phyloP scores from a whole-genome alignment of 2,797 vertebrate species.

The Forpus xanthops region DNA sequence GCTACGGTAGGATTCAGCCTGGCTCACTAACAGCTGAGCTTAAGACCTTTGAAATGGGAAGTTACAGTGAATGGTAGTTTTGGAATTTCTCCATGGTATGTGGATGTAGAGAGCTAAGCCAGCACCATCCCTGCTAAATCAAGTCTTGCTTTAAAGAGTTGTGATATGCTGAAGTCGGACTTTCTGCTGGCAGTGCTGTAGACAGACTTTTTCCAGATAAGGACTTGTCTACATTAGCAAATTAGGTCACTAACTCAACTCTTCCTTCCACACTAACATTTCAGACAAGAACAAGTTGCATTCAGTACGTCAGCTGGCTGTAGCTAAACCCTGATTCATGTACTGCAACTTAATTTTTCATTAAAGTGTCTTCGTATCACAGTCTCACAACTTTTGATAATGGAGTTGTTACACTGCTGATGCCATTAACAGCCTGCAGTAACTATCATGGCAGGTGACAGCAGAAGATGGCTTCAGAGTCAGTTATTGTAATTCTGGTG shows the following conservation, averaged over 20 bases:
- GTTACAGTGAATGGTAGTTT: conserved; percentile 32
- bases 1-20: not conserved
- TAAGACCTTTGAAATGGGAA: not conserved
- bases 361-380: not conserved
- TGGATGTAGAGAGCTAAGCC: not conserved
- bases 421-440: not conserved
- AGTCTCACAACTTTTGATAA: not conserved
- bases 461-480: not conserved
- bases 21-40: not conserved
- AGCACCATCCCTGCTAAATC: not conserved
- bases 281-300: not conserved
- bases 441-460: not conserved
- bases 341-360: not conserved
- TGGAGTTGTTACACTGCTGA: not conserved
- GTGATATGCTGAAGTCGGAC: conserved; percentile 33
- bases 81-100: conserved; percentile 32
- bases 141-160: conserved; percentile 29
- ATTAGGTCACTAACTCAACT: conserved; percentile 21
- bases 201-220: conserved; percentile 47
- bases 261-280: not conserved
- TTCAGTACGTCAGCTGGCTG: not conserved
- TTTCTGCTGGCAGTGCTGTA: conserved; percentile 12
- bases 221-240: conserved; percentile 43
- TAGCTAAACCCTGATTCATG: not conserved
- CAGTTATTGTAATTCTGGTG: not conserved